These are phyloP conservation scores for Poeciliopsis infans DNA, from an alignment of 2,797 vertebrate species.

Conservation along the genomic window DNA sequence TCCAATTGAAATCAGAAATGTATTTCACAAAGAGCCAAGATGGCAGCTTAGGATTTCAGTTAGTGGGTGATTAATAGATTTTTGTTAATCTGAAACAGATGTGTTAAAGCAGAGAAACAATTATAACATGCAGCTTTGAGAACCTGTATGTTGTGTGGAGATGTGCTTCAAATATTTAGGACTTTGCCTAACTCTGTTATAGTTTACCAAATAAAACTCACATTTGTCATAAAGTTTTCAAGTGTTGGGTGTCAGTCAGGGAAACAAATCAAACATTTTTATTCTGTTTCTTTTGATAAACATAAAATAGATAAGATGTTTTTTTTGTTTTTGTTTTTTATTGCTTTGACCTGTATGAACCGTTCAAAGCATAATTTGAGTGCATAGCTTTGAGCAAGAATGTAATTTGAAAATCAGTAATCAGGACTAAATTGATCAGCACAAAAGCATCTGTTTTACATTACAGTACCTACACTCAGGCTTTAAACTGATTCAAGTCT, in stretches of 20 bases:
- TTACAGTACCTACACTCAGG: constrained; percentile 10
- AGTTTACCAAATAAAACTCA: not conserved
- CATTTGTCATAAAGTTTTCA: not conserved
- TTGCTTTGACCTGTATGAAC: not conserved
- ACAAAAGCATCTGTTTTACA: constrained; percentile 22
- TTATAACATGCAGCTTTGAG: not conserved
- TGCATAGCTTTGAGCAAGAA: constrained; percentile 7
- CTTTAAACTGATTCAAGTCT: constrained; percentile 27
- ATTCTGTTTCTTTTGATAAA: not conserved
- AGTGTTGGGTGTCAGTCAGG: not conserved
- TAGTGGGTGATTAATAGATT: not conserved
- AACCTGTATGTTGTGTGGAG: not conserved
- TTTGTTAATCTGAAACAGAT: not conserved
- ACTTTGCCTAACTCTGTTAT: not conserved
- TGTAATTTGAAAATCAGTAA: constrained; percentile 37
- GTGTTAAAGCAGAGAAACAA: not conserved
- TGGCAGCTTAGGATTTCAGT: not conserved
- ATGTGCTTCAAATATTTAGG: not conserved
- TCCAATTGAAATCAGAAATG: not conserved
- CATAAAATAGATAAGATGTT: not conserved
- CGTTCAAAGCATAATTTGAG: not conserved
- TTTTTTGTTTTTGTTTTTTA: not conserved
- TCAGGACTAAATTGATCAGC: constrained; percentile 34
- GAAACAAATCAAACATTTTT: not conserved
- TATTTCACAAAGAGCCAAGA: not conserved